A percentile compares a stretch with the other conserved stretches of the same genome.
phyloP scores from a whole-genome alignment of 2,113 vertebrate species.

The Halcyon malimbica region DNA sequence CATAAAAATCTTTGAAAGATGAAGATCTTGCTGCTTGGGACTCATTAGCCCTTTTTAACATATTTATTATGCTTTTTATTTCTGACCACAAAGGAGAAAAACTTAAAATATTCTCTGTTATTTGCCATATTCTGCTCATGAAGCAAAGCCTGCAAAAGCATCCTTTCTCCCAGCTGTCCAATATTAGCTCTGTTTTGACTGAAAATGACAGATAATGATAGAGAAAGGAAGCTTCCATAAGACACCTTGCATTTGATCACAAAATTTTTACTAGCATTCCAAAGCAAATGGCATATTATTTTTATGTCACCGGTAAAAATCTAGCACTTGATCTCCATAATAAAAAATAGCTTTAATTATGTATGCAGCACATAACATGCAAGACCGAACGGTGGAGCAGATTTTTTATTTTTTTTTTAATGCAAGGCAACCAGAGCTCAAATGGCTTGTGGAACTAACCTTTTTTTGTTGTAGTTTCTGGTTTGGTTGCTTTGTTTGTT shows the following conservation, averaged over 20 bases:
- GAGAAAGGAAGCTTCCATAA: neutral
- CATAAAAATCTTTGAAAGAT: constrained; percentile 61
- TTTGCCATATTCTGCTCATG: neutral
- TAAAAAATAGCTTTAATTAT: constrained; percentile 19
- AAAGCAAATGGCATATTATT: constrained; percentile 27
- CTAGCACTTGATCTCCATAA: neutral
- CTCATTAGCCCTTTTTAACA: constrained; percentile 63
- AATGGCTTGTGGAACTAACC: neutral
- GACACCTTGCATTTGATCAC: constrained; percentile 9
- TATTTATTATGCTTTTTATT: constrained; percentile 65
- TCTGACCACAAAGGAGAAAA: constrained; percentile 34
- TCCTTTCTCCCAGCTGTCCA: constrained; percentile 5
- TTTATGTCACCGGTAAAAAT: constrained; percentile 25
- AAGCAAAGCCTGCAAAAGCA: constrained; percentile 25
- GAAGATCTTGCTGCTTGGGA: constrained; percentile 31
- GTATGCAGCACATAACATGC: neutral
- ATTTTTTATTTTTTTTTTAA: neutral
- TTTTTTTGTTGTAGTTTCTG: neutral
- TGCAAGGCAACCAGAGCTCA: fast-evolving
- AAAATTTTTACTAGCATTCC: neutral
- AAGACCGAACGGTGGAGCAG: neutral
- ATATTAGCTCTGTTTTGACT: constrained; percentile 26
- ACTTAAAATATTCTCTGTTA: constrained; percentile 13
- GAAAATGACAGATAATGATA: constrained; percentile 23
- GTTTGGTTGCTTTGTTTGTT: neutral